Base-by-base conservation (phyloP, 2,113 vertebrate genomes). In the Grallaria varia region DNA sequence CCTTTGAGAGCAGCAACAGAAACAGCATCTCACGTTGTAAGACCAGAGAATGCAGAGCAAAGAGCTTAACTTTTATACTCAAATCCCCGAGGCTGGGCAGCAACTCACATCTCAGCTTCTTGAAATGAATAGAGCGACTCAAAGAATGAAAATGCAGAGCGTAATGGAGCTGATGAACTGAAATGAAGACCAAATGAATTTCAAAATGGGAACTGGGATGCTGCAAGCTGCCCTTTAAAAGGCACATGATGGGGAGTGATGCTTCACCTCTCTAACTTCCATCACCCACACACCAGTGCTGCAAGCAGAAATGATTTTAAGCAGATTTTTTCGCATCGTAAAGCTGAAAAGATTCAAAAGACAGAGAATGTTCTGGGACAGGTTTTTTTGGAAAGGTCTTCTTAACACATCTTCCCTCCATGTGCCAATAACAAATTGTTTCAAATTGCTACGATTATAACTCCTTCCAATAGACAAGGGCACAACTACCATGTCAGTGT, bases 1-100 rank as follows among this genome's bases (percentile, higher is more conserved):
- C 89, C 69, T 93, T 79, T 42, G 87, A 84, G 93, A 95, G 87
- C 81, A 76, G 84, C 83, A 92, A 78, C 60, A 87, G 93, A 95
- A 63, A 3, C 73, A 90, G 52, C 14, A 59, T 75, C 80, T 90
- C 52, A 25, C 47, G 60, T 11, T 40, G 42, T 47, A 71, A 73
- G 50, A 69, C 59, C 39, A 85, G 50, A 66, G 78, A 82, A 89
- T 30, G 78, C 53, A 87, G 74, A 49, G 45, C 11, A 69, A 91
- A 95, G 14, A 91, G 91, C 87, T 89, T 83, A 53, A 76, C 66
- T 96, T 92, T 62, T 88, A 59, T 37, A 66, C 68, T 66, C 52
- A 50, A 62, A 24, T 3, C 55, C 83, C 66, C 89, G 73, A 92
- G 93, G 66, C 1, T 80, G 63, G 82, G 60, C 68, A 91, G 82